Evolutionary conservation across 2,888 invertebrate species (phyloP).

Genomic region (Drosophila borealis): DNA sequence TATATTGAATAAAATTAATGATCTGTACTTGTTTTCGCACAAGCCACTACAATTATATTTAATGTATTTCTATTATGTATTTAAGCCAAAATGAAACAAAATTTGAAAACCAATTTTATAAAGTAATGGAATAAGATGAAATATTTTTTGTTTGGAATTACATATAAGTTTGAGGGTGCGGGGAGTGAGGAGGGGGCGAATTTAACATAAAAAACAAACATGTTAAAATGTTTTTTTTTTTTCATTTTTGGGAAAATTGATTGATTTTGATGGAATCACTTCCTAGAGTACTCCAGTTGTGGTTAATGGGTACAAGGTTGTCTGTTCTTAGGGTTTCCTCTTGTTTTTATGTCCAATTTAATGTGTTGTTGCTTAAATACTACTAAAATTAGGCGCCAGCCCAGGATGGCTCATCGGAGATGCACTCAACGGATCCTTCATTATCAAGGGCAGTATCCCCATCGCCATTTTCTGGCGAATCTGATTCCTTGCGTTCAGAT

Average conservation of each 20-base stretch:
- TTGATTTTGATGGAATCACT: conserved; percentile 1
- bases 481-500: conserved; percentile 21
- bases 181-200: not conserved
- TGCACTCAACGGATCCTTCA: conserved; percentile 34
- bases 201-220: conserved; percentile 15
- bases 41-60: conserved; percentile 41
- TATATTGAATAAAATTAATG: conserved; percentile 30
- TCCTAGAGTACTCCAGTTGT: not conserved
- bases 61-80: conserved; percentile 23
- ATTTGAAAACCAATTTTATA: conserved; percentile 17
- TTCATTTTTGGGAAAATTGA: not conserved
- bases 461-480: conserved; percentile 28
- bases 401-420: conserved; percentile 50
- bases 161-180: not conserved
- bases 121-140: conserved; percentile 25
- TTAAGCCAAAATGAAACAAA: conserved; percentile 29
- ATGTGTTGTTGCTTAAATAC: conserved; percentile 27
- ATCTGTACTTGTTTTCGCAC: conserved; percentile 11
- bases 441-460: conserved; percentile 21
- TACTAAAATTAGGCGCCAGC: conserved; percentile 24
- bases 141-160: conserved; percentile 18
- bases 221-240: conserved; percentile 1
- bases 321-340: not conserved
- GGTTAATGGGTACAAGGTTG: not conserved
- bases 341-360: conserved; percentile 14